Conservation (phyloP, 23 tunicate genomes). For the Trididemnum clinides region DNA sequence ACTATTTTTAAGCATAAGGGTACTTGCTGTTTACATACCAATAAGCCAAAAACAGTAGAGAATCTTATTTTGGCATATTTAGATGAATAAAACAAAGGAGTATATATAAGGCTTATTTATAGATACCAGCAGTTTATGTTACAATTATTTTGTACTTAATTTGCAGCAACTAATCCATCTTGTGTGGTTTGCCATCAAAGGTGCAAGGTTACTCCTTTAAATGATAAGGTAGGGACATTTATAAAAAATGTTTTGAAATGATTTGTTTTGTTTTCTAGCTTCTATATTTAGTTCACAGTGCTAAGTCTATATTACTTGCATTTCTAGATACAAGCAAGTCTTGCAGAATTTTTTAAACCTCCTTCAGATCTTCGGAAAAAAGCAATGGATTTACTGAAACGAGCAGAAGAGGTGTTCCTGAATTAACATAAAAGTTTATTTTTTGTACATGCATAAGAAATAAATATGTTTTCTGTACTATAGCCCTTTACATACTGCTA, state of each 20-base stretch:
- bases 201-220: not conserved
- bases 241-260: not conserved
- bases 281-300: not conserved
- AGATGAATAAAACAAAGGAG: too few relatives aligned
- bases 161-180: conserved; percentile 5
- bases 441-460: too few relatives aligned
- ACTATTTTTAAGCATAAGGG: too few relatives aligned
- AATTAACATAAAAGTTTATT: not conserved
- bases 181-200: conserved; percentile 12
- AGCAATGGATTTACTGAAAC: conserved; percentile 20
- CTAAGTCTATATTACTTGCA: not conserved
- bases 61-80: too few relatives aligned
- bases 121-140: too few relatives aligned
- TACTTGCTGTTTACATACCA: too few relatives aligned
- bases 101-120: too few relatives aligned
- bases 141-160: too few relatives aligned
- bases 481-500: too few relatives aligned
- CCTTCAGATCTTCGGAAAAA: conserved; percentile 19
- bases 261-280: not conserved
- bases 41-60: too few relatives aligned
- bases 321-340: not conserved
- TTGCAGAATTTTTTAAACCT: conserved; percentile 29
- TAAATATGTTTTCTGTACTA: too few relatives aligned
- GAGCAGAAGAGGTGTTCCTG: conserved; percentile 12
- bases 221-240: not conserved